Base-by-base conservation (phyloP, 1,140 invertebrate genomes). In the Scylla paramamosain region DNA sequence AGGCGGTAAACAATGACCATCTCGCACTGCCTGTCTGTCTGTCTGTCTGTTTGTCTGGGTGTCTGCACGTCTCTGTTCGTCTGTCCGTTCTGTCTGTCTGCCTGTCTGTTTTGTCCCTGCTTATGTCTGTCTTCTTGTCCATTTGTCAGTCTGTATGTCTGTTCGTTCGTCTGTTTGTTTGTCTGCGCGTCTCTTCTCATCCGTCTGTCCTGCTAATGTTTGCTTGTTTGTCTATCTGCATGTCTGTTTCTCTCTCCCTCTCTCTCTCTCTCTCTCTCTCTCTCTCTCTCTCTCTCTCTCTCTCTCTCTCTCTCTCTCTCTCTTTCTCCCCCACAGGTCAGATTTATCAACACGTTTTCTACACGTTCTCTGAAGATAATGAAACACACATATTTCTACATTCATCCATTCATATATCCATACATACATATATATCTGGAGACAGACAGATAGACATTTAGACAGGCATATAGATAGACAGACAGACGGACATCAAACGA, bases 41-140 rank as follows among this genome's bases (percentile, higher is more conserved):
- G n/a, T 92, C 77, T 92, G 59, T 83, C 39, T 92, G 59, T 91
- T 29, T 77, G n/a, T 92, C 77, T 92, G 59, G 39, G 25, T 92
- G 59, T 92, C 77, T 92, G 32, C 48, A 29, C 32, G n/a, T 67
- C 90, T 83, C 91, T 83, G 7, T 39, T 25, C n/a, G 39, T 92
- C 67, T 83, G 59, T 92, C 59, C 82, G 29, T 83, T 83, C 29
- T 92, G 29, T 83, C 45, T 52, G 25, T 91, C 89, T 91, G 14
- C 28, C 2, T 14, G 32, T 91, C 45, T 46, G 45, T 91, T 39
- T 91, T 46, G 25, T 45, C 84, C 32, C 86, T 6, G n/a, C 29
- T 39, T 39, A n/a, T 4, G 4, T 89, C 87, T 45, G 12, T 45
- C 32, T n/a, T 0, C 39, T 29, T 89, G 25, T 89, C 87, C 20